Conservation (phyloP, 1,140 invertebrate genomes). For the Pararge aegeria region DNA sequence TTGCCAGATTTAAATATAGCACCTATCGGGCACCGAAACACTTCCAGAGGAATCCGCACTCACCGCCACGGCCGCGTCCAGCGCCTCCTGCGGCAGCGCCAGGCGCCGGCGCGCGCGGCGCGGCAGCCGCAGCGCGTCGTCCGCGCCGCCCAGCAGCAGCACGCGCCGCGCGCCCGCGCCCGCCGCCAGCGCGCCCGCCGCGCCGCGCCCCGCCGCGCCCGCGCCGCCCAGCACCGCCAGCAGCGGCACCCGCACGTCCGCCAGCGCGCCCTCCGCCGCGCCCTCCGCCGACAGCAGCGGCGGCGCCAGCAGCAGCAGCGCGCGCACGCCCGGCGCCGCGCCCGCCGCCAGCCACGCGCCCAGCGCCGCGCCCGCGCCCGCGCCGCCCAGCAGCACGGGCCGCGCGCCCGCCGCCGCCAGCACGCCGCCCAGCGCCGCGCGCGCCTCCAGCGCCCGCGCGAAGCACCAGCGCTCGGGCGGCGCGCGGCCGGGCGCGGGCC, state of each 20-base stretch:
- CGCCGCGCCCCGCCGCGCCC: conserved; percentile 4
- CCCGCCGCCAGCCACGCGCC: conserved; percentile 28
- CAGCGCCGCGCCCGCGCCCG: conserved; percentile 37
- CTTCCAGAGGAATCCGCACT: not conserved
- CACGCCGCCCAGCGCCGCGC: conserved; percentile 32
- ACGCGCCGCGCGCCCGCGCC: conserved; percentile 35
- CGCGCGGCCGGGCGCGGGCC: conserved; percentile 19
- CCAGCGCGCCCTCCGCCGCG: conserved; percentile 31
- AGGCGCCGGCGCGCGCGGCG: conserved; percentile 24
- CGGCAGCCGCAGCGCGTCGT: conserved; percentile 20
- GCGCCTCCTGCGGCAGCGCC: conserved; percentile 44
- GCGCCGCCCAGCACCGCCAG: conserved; percentile 50
- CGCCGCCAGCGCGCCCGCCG: conserved; percentile 34
- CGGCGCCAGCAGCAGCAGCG: conserved; percentile 41
- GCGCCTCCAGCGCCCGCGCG: conserved; percentile 31
- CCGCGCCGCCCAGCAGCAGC: conserved; percentile 17
- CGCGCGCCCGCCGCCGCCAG: conserved; percentile 31
- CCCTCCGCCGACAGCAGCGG: conserved; percentile 46
- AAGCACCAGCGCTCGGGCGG: conserved; percentile 36
- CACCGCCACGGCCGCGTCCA: conserved; percentile 49
- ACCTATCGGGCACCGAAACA: too few species aligned
- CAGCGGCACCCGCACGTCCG: conserved; percentile 60
- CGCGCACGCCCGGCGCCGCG: conserved; percentile 12
- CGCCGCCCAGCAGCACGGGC: conserved; percentile 36
- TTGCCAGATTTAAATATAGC: too few species aligned